Percentiles rank a stretch among this genome's conserved stretches.
Conservation (phyloP, 2,113 vertebrate species). For the Catharus minimus region DNA sequence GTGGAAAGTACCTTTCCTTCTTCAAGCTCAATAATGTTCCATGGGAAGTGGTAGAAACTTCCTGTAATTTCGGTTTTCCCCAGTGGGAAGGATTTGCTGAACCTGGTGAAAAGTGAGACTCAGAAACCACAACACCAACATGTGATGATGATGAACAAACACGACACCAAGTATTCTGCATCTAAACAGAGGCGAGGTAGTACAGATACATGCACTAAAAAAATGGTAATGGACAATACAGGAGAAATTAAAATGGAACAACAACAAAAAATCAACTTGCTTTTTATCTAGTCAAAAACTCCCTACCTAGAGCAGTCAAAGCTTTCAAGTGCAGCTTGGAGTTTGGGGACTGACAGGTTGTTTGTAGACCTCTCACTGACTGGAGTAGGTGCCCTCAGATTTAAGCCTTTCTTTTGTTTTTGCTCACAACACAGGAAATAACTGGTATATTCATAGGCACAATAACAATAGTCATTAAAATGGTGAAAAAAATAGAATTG, state of each 20-base stretch:
- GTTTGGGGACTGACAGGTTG: neutral
- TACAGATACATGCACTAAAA: fast-evolving
- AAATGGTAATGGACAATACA: neutral
- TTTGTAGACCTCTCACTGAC: fast-evolving
- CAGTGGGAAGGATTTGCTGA: neutral
- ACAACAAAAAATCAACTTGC: neutral
- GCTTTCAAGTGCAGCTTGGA: neutral
- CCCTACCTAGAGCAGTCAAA: neutral
- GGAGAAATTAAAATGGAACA: neutral
- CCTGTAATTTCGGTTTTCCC: neutral
- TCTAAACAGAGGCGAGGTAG: neutral
- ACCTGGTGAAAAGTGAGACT: neutral
- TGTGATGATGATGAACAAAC: neutral
- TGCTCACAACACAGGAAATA: neutral
- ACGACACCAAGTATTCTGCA: neutral
- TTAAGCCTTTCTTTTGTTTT: neutral
- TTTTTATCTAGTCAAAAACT: neutral
- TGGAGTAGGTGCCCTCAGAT: neutral
- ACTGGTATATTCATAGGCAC: neutral
- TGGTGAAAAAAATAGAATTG: neutral
- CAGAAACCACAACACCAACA: neutral
- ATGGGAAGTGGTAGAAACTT: neutral
- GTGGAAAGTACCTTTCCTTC: neutral
- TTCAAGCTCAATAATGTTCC: neutral
- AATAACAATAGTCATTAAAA: neutral